Percentiles rank a stretch among this genome's conserved stretches.
phyloP scores from a whole-genome alignment of 2,888 invertebrate species.

The Acrobasis suavella region DNA sequence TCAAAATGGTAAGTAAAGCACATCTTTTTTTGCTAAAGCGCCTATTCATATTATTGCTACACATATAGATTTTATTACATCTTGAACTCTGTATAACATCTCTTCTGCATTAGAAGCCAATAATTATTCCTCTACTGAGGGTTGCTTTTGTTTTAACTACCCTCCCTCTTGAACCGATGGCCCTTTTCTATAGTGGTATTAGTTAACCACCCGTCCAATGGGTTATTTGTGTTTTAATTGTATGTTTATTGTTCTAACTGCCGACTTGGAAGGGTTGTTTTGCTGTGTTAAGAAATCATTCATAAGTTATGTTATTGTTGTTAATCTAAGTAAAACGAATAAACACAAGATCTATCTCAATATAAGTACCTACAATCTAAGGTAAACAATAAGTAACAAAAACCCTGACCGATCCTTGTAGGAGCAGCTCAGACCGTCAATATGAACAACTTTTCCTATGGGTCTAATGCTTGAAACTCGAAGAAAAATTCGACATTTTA shows the following conservation, averaged over 20 bases:
- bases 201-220: constrained; percentile 56
- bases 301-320: neutral
- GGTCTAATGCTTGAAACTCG: no score
- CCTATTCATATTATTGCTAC: no score
- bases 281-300: constrained; percentile 1
- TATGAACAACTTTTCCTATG: no score
- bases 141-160: constrained; percentile 65
- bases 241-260: constrained; percentile 41
- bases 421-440: no score
- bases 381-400: no score
- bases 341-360: neutral
- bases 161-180: constrained; percentile 61
- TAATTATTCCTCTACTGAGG: constrained; percentile 67
- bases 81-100: neutral
- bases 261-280: constrained; percentile 13
- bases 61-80: neutral
- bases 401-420: no score
- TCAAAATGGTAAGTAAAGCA: no score
- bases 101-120: constrained; percentile 40
- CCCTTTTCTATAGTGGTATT: constrained; percentile 67
- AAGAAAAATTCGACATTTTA: no score
- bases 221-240: constrained; percentile 50
- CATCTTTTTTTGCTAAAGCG: no score
- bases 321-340: neutral
- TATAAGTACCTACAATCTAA: neutral